Evolutionary conservation across 2,113 vertebrate genomes (phyloP), one percentile per base, ranked within the genome.

Genomic region (Martes martes): DNA sequence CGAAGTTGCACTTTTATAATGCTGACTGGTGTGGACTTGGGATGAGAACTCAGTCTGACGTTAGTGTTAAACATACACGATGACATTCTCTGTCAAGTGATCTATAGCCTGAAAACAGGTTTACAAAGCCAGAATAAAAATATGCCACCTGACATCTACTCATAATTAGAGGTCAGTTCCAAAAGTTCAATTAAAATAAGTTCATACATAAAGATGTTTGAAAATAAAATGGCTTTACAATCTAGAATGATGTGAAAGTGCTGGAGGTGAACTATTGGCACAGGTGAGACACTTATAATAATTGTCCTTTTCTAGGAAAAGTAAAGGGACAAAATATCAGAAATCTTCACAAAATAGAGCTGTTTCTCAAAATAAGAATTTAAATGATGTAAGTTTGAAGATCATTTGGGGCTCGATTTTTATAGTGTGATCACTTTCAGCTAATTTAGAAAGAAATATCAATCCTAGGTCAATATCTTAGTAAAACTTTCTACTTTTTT

Each of bases 1-100:
- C 83, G 21, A 96, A 97, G 93, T 97, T 92, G 89, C 97, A 85
- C 33, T 81, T 93, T 84, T 50, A 74, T 65, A 90, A 95, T 47
- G 39, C 24, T 55, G 65, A 95, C 88, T 85, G 80, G 4, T 1
- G 74, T 81, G 9, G 61, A 47, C 8, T 91, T 6, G 67, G 18
- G 71, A 47, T 76, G 93, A 96, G 89, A 95, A 95, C 0, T 82
- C 19, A 61, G 47, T 78, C 88, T 61, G 82, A 98, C 97, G 97
- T 95, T 33, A 67, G 31, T 42, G 28, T 84, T 80, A 83, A 78
- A 95, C 92, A 95, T 33, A 45, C 31, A 52, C 0, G 15, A 23
- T 39, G 59, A 15, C 50, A 18, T 67, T 71, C 47, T 92, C 91
- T 89, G 21, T 82, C 11, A 83, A 90, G 39, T 90, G 69, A 79